phyloP scores from a whole-genome alignment of 2,797 vertebrate genomes.

The Rhynchotus rufescens region DNA sequence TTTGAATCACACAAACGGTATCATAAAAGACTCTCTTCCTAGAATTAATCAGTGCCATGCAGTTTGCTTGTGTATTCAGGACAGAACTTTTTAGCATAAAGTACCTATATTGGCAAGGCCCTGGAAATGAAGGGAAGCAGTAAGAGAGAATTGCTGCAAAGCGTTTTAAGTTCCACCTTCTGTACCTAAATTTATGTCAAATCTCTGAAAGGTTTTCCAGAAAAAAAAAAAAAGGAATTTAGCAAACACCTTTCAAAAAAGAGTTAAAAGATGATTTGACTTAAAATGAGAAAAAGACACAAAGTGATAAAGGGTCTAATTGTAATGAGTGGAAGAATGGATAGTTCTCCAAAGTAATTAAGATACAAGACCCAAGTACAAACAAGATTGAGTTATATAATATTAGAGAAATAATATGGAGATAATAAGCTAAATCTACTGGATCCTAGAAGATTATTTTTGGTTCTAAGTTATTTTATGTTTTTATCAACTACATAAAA shows the following conservation, averaged over 20 bases:
- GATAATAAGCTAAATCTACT: not conserved
- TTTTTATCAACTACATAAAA: not conserved
- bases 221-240: not conserved
- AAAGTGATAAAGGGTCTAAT: not conserved
- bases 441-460: not conserved
- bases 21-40: not conserved
- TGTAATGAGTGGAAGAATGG: not conserved
- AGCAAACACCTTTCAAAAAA: not conserved
- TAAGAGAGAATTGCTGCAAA: not conserved
- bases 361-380: not conserved
- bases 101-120: not conserved
- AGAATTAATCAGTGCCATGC: not conserved
- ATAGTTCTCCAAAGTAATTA: not conserved
- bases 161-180: not conserved
- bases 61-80: not conserved
- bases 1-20: not conserved
- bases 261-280: not conserved
- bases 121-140: not conserved
- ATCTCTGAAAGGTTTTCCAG: not conserved
- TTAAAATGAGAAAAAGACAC: not conserved
- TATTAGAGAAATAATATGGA: not conserved
- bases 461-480: not conserved
- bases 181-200: not conserved
- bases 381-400: not conserved
- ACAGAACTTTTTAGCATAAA: not conserved